Evolutionary conservation across 2,113 vertebrate genomes (phyloP), one percentile per base, ranked within the genome.

Genomic region (Mesitornis unicolor): DNA sequence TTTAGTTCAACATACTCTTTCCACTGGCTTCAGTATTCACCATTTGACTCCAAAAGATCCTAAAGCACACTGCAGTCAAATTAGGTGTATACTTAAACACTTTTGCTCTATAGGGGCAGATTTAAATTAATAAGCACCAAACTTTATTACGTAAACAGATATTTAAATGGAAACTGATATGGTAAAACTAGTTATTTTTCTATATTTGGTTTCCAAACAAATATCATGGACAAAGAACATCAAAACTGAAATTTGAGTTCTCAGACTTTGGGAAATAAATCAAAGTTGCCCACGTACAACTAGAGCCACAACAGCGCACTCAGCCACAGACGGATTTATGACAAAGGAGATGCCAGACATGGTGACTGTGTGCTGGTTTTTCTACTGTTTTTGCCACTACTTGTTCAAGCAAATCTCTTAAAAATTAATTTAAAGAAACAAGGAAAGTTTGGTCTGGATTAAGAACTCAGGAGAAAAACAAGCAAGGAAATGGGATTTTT

Each of bases 281-380:
- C 16, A 29, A 71, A 51, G 48, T 21, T 89, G 64, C 10, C 36
- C 0, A 1, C 14, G 31, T 38, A 45, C 29, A 91, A 47, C 57
- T 40, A 31, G 28, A 73, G 14, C 64, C 53, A 11, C 7, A 40
- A n/a, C 42, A 65, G 16, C 0, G 4, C 8, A 25, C 31, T 35
- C 35, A 9, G 24, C 18, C 42, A 61, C 35, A 71, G 35, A 43
- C 0, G 0, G 43, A 31, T n/a, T 75, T 33, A 87, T 35, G 69
- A 74, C 47, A 93, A 74, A 74, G 38, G 28, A 84, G 64, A 45
- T 54, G 38, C 18, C 68, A 92, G 51, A 70, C 54, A 86, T 48
- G 31, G 42, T 20, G 53, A 54, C 4, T 43, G 11, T 38, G 50
- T 68, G 38, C 28, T 83, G 63, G 0, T 70, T 91, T 82, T 87